A percentile compares a stretch with the other conserved stretches of the same genome.
Evolutionary conservation across 2,797 vertebrate genomes (phyloP).

Genomic region (Chiropotes sagulatus): DNA sequence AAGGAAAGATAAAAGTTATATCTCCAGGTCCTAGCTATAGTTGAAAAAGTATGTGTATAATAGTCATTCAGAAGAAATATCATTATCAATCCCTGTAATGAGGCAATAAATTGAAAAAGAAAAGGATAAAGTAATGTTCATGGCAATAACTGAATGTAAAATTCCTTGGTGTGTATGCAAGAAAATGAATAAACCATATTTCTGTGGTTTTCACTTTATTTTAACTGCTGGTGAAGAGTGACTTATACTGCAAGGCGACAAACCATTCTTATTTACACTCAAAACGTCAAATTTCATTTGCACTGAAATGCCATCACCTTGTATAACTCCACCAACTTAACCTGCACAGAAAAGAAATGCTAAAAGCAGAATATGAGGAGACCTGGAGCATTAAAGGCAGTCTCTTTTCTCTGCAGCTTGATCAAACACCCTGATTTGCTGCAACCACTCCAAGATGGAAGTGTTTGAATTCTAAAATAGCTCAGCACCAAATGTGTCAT

Average conservation of each 20-base stretch:
- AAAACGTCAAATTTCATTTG: constrained; percentile 70
- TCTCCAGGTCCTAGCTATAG: neutral
- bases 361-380: constrained; percentile 36
- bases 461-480: constrained; percentile 79
- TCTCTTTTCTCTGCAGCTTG: constrained; percentile 41
- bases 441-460: constrained; percentile 72
- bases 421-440: constrained; percentile 69
- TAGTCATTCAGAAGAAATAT: constrained; percentile 52
- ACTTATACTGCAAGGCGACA: constrained; percentile 44
- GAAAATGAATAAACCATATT: constrained; percentile 48
- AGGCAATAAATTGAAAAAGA: constrained; percentile 62
- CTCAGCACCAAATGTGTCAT: constrained; percentile 75
- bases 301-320: constrained; percentile 68
- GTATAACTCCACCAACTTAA: constrained; percentile 52
- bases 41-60: constrained; percentile 20
- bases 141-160: constrained; percentile 28
- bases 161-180: constrained; percentile 31
- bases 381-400: constrained; percentile 11
- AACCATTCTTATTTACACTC: constrained; percentile 67
- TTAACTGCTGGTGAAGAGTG: constrained; percentile 52
- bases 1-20: constrained; percentile 41
- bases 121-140: constrained; percentile 41
- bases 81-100: constrained; percentile 62
- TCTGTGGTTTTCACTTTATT: constrained; percentile 62
- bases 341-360: constrained; percentile 49